These are phyloP conservation scores for Australoheros scitulus DNA, from an alignment of 2,113 vertebrate species.

Conservation along the genomic window DNA sequence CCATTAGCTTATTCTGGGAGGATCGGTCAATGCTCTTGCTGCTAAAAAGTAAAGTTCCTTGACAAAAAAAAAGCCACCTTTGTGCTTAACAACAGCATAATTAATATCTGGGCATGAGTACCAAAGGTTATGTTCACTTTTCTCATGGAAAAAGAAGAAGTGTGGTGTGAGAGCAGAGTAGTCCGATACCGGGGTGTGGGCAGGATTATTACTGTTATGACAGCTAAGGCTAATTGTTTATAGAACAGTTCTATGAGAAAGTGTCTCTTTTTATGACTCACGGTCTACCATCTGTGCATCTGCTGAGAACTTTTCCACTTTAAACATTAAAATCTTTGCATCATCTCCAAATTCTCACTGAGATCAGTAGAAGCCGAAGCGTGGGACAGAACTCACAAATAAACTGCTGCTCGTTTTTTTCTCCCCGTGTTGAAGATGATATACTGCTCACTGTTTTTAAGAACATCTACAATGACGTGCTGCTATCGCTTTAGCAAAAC, in stretches of 20 bases:
- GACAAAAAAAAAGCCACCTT: neutral
- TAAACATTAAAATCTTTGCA: slow-evolving; percentile 24
- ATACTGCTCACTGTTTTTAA: neutral
- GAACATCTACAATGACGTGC: neutral
- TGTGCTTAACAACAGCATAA: neutral
- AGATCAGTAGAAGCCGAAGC: slow-evolving; percentile 30
- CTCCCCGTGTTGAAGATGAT: neutral
- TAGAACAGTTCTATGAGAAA: slow-evolving; percentile 55
- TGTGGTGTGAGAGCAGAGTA: slow-evolving; percentile 30
- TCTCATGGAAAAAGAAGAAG: slow-evolving; percentile 20
- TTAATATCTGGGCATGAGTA: slow-evolving; percentile 13
- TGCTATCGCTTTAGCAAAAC: neutral
- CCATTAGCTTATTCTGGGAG: neutral
- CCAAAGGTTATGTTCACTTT: neutral
- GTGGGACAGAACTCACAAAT: slow-evolving; percentile 2
- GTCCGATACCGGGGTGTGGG: slow-evolving; percentile 4
- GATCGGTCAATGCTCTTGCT: neutral
- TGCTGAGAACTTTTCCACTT: slow-evolving; percentile 44
- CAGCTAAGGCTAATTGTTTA: slow-evolving; percentile 57
- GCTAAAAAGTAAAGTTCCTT: slow-evolving; percentile 15
- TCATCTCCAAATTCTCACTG: slow-evolving; percentile 42
- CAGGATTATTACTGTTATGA: slow-evolving; percentile 55
- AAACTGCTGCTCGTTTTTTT: slow-evolving; percentile 1
- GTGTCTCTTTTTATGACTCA: slow-evolving; percentile 53
- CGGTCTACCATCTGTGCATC: slow-evolving; percentile 38